Evolutionary conservation across 2,888 invertebrate genomes (phyloP).

Genomic region (Onthophagus sagittarius): DNA sequence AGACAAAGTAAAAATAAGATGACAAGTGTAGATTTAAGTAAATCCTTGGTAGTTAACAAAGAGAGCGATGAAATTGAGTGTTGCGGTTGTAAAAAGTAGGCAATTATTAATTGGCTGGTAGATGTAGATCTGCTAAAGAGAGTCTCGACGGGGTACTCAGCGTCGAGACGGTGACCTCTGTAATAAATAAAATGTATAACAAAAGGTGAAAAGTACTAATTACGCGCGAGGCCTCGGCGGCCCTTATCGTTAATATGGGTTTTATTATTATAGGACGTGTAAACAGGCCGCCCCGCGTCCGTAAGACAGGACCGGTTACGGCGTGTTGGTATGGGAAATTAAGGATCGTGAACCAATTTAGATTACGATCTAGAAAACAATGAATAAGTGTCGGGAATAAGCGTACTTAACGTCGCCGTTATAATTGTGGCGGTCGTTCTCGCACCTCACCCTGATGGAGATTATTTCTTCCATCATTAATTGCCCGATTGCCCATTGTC

Average conservation of each 20-base stretch:
- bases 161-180: background rate
- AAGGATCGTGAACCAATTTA: slow-evolving; percentile 26
- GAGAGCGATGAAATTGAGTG: background rate
- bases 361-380: slow-evolving; percentile 30
- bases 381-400: slow-evolving; percentile 26
- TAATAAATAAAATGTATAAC: slow-evolving; percentile 4
- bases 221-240: background rate
- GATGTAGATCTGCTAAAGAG: background rate
- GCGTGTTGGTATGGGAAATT: slow-evolving; percentile 26
- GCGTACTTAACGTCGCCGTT: slow-evolving; percentile 9
- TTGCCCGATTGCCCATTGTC: background rate
- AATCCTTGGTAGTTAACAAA: background rate
- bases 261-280: slow-evolving; percentile 18
- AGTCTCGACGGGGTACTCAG: background rate
- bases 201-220: slow-evolving; percentile 10
- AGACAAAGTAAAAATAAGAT: background rate
- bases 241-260: slow-evolving; percentile 1
- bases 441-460: background rate
- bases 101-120: slow-evolving; percentile 5
- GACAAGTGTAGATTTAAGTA: background rate
- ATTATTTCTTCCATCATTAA: background rate
- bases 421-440: slow-evolving; percentile 9
- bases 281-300: slow-evolving; percentile 21
- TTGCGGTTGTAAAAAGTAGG: background rate
- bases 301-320: slow-evolving; percentile 19